These are phyloP conservation scores for Sylvia atricapilla DNA, from an alignment of 2,113 vertebrate species.

Conservation along the genomic window DNA sequence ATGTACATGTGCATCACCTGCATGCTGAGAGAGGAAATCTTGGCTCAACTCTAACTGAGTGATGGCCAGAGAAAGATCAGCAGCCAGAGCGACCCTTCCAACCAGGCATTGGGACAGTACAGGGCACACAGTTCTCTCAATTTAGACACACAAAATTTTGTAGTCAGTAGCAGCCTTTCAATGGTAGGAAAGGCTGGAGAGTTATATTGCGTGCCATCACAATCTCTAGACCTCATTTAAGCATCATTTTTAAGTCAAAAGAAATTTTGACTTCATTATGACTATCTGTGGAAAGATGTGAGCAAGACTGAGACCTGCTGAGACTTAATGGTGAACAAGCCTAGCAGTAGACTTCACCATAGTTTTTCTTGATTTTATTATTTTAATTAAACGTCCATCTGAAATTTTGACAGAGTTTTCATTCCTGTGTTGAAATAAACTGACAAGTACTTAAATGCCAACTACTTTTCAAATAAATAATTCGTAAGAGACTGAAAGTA, in stretches of 20 bases:
- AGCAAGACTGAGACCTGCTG: not conserved
- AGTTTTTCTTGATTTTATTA: not conserved
- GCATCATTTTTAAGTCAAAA: not conserved
- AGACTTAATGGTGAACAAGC: not conserved
- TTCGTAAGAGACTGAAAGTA: not conserved
- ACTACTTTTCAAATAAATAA: not conserved
- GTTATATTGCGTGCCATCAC: not conserved
- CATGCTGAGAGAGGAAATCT: not conserved
- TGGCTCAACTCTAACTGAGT: accelerated
- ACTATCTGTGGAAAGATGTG: not conserved
- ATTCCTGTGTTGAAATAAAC: not conserved
- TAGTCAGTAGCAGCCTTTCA: not conserved
- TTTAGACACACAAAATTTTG: not conserved
- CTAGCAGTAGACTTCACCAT: not conserved
- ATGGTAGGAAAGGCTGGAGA: not conserved
- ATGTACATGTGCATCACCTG: not conserved
- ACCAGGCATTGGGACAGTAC: not conserved
- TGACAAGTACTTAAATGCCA: not conserved
- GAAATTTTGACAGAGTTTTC: not conserved
- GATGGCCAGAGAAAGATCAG: accelerated
- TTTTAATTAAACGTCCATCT: not conserved
- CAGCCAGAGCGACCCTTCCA: not conserved
- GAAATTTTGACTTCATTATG: not conserved
- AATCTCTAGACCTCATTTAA: not conserved
- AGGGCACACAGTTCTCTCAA: not conserved